Conservation (phyloP, 2,113 vertebrate species). For the Acrocephalus kingi region DNA sequence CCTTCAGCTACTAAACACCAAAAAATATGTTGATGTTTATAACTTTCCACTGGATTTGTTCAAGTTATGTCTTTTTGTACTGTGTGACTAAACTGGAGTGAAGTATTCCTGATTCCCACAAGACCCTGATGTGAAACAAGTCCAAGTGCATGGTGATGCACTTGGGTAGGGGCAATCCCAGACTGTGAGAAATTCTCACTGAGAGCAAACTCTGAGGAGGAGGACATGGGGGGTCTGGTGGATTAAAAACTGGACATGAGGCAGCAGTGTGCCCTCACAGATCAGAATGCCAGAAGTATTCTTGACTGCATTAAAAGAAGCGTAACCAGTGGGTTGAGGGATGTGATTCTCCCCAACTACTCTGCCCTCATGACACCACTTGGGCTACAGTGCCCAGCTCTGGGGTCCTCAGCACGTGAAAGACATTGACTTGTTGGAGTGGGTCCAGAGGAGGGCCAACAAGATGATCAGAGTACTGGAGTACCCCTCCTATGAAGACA, state of each 20-base stretch:
- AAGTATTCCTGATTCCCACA: not conserved
- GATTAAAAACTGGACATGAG: not conserved
- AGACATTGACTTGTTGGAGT: not conserved
- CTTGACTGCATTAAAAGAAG: not conserved
- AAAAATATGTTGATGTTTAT: not conserved
- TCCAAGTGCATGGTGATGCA: not conserved
- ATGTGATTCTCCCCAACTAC: not conserved
- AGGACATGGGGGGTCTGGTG: not conserved
- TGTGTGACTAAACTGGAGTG: not conserved
- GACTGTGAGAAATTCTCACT: not conserved
- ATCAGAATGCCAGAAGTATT: not conserved
- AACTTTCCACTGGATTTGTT: not conserved
- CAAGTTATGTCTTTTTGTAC: not conserved
- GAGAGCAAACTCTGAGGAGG: not conserved
- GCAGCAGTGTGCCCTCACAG: not conserved
- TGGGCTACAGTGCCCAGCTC: not conserved
- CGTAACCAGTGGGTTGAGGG: accelerated
- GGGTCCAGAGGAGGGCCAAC: not conserved
- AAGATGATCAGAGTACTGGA: not conserved
- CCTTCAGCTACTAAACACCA: not conserved
- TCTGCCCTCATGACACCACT: too few species aligned
- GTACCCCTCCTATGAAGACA: not conserved
- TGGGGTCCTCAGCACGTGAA: not conserved
- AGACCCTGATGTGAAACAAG: not conserved
- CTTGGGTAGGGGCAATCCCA: not conserved